Evolutionary conservation across 92 coral and sea anemone genomes (phyloP).

Genomic region (Phenganax marumi): DNA sequence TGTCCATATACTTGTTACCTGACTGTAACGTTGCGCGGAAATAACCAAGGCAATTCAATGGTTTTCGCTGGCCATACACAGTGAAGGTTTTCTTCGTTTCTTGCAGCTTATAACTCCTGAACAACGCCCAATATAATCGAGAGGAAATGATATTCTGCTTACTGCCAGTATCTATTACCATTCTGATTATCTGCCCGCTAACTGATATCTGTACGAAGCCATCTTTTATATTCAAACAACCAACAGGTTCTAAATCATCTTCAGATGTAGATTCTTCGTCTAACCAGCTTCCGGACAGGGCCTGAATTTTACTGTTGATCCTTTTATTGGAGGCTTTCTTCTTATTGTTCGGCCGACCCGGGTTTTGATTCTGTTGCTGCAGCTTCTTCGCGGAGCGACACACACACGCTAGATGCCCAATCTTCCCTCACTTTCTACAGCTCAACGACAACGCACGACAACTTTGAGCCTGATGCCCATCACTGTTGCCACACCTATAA

Average conservation of each 20-base stretch:
- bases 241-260: constrained; percentile 2
- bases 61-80: constrained; percentile 50
- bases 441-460: constrained; percentile 48
- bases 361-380: neutral
- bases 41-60: constrained; percentile 24
- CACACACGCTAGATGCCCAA: constrained; percentile 41
- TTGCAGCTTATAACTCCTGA: constrained; percentile 42
- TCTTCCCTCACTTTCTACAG: constrained; percentile 35
- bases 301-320: neutral
- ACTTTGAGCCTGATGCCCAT: constrained; percentile 31
- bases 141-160: constrained; percentile 46
- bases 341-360: neutral
- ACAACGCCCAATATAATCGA: constrained; percentile 22
- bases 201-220: constrained; percentile 3
- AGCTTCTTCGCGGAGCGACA: no score
- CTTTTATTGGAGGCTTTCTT: neutral
- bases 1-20: neutral
- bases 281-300: neutral
- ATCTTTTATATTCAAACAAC: constrained; percentile 10
- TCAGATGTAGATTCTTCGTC: neutral
- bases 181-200: constrained; percentile 14
- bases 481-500: constrained; percentile 35
- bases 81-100: constrained; percentile 36
- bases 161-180: constrained; percentile 39
- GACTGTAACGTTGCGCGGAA: constrained; percentile 2